Conservation (phyloP, 1,140 invertebrate genomes). For the Cydia pomonella region DNA sequence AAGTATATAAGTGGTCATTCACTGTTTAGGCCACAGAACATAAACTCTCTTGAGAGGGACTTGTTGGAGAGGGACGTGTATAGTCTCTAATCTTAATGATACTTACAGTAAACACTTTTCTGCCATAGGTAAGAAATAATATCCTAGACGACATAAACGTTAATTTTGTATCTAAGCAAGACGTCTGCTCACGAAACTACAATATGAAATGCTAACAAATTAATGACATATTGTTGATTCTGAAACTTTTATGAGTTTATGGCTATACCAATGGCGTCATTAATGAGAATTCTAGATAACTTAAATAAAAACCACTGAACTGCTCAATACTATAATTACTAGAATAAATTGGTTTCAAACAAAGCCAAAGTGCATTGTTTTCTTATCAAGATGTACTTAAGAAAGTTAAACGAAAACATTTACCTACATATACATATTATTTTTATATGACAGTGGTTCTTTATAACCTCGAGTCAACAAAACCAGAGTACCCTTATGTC, state of each 20-base stretch:
- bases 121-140: not conserved
- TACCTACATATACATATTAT: conserved; percentile 42
- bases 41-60: too few relatives aligned
- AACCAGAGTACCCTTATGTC: not conserved
- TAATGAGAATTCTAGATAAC: too few relatives aligned
- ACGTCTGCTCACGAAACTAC: too few relatives aligned
- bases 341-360: conserved; percentile 4
- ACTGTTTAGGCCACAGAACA: too few relatives aligned
- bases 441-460: conserved; percentile 18
- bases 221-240: too few relatives aligned
- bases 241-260: too few relatives aligned
- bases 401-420: not conserved
- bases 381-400: not conserved
- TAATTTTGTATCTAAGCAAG: not conserved
- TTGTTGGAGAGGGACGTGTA: too few relatives aligned
- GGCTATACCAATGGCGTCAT: too few relatives aligned
- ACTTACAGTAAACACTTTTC: not conserved
- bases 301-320: too few relatives aligned
- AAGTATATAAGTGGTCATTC: too few relatives aligned
- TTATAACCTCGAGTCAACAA: conserved; percentile 10
- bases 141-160: not conserved
- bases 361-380: not conserved
- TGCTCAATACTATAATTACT: not conserved
- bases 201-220: too few relatives aligned
- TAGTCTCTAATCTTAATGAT: not conserved